Evolutionary conservation across 2,113 vertebrate genomes (phyloP), one percentile per base, ranked within the genome.

Genomic region (Drymodes brunneopygia): DNA sequence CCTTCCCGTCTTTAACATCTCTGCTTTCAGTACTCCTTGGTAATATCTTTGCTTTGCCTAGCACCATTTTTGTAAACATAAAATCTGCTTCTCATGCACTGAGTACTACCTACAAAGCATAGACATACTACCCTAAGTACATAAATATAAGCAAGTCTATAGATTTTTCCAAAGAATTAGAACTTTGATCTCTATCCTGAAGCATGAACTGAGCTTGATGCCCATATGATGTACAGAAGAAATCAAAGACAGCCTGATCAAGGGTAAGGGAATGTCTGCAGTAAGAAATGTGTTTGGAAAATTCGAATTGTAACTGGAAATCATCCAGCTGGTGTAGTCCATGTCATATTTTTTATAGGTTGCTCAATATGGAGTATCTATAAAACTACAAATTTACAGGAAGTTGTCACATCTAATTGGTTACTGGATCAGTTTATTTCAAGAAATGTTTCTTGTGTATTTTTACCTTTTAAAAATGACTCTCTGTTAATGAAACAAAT

Each of bases 391-490:
- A 10, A 80, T 92, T 94, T 81, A 78, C 58, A 84, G 69, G 83
- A 96, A 94, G 21, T 44, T 85, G 58, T 44, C 42, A 58, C n/a
- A 61, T 86, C 51, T 94, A 87, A 83, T 88, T 85, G 42, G 56
- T 85, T 90, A 85, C 54, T 73, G 88, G 51, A 96, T 89, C 72
- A 7, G 5, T 86, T 95, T 94, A 82, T 89, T 89, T 92, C 64
- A 87, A 66, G 4, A 84, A 88, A 62, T 15, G 8, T 38, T 86
- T 89, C 38, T 74, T 89, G 22, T 48, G 8, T 54, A 64, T 85
- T 97, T 94, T 90, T 86, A 44, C 44, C 42, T 40, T 91, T 96
- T 83, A 81, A 87, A 87, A 93, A 92, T 89, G 4, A 58, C 62
- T 93, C 8, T 27, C 23, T 61, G 19, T 19, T 87, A 94, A 92